Conservation (phyloP, 2,797 vertebrate genomes). For the Linurgus olivaceus region DNA sequence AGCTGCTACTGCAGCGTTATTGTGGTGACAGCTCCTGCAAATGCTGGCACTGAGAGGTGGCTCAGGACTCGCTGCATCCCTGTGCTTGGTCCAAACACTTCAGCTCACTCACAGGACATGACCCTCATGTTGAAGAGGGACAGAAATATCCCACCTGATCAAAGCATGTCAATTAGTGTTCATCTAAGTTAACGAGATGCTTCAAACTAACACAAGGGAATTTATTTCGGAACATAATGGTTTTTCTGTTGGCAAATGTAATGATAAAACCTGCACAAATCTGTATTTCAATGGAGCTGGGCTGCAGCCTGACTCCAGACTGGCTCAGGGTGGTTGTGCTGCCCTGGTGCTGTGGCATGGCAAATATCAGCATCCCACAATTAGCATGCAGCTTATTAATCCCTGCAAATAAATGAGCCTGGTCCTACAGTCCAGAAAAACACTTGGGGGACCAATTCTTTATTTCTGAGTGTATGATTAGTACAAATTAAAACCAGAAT, state of each 20-base stretch:
- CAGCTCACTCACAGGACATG: background rate
- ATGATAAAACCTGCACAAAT: background rate
- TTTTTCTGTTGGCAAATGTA: background rate
- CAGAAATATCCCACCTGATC: background rate
- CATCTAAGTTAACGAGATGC: background rate
- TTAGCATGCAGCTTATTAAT: constrained; percentile 29
- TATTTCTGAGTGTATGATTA: constrained; percentile 51
- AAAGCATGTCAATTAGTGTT: background rate
- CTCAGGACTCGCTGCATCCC: background rate
- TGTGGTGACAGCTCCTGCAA: background rate
- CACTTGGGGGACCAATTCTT: constrained; percentile 57
- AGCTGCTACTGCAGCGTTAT: fast-evolving
- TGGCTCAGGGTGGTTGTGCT: fast-evolving
- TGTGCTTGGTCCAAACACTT: background rate
- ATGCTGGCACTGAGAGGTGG: fast-evolving
- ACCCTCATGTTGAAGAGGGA: fast-evolving
- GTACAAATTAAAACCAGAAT: constrained; percentile 61
- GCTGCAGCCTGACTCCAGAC: background rate
- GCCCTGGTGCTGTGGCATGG: background rate
- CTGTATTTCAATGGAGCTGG: background rate
- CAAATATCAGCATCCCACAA: background rate
- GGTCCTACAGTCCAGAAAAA: constrained; percentile 42
- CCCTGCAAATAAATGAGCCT: background rate
- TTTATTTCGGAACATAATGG: background rate
- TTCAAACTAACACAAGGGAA: background rate